Percentiles rank a stretch among this genome's conserved stretches.
Conservation (phyloP, 2,888 invertebrate species). For the Myathropa florea region DNA sequence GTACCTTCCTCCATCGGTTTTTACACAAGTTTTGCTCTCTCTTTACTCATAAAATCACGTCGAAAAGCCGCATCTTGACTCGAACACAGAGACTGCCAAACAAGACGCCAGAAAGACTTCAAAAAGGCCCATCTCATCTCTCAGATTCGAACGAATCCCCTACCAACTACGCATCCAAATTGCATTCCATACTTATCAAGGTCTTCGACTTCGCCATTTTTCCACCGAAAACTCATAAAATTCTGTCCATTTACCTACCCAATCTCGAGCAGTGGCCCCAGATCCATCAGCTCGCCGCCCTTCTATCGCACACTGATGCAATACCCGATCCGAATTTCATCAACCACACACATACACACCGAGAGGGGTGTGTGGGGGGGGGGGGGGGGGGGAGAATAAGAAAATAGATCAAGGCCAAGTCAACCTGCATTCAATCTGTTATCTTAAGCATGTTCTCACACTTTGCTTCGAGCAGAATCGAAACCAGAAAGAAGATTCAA, state of each 20-base stretch:
- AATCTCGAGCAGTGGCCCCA: not conserved
- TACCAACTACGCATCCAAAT: too few relatives aligned
- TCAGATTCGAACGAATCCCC: too few relatives aligned
- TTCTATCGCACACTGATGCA: constrained; percentile 23
- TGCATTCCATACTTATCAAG: too few relatives aligned
- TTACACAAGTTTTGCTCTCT: too few relatives aligned
- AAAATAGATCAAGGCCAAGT: constrained; percentile 42
- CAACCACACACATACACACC: not conserved
- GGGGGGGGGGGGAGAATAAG: not conserved
- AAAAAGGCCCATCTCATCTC: too few relatives aligned
- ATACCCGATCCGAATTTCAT: constrained; percentile 31
- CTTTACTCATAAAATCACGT: too few relatives aligned
- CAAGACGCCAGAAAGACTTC: too few relatives aligned
- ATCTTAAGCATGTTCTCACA: constrained; percentile 9
- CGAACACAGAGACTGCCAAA: too few relatives aligned
- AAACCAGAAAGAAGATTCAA: not conserved
- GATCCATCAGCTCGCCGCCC: not conserved
- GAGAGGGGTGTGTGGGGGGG: not conserved
- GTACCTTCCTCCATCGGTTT: too few relatives aligned
- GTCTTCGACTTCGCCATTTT: too few relatives aligned
- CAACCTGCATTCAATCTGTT: constrained; percentile 27
- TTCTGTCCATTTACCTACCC: not conserved
- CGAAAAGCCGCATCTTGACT: too few relatives aligned
- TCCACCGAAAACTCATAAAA: too few relatives aligned
- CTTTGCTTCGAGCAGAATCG: not conserved